phyloP scores from a whole-genome alignment of 2,888 invertebrate genomes.

The Sylvicola fuscatus region DNA sequence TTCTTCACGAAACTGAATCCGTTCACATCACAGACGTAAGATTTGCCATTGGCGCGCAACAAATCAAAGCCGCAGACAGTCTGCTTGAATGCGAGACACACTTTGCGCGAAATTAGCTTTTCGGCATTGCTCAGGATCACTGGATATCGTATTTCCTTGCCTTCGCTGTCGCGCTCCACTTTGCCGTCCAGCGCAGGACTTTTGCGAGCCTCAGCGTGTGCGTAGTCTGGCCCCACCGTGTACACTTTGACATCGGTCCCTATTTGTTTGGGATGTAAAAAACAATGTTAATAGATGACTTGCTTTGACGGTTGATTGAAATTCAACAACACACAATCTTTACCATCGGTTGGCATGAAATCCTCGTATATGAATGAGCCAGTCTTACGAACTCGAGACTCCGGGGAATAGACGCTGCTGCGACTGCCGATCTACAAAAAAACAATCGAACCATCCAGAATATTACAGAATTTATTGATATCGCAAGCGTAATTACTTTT shows the following conservation, averaged over 20 bases:
- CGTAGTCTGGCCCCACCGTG: constrained; percentile 98
- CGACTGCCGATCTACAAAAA: constrained; percentile 73
- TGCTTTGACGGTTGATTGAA: too few relatives aligned
- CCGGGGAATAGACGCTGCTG: constrained; percentile 95
- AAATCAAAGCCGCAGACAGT: constrained; percentile 99
- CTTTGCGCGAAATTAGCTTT: constrained; percentile 93
- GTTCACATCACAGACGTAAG: constrained; percentile 98
- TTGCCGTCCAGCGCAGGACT: constrained; percentile 97
- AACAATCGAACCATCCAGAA: neutral
- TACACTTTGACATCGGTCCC: constrained; percentile 65
- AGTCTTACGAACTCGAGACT: constrained; percentile 86
- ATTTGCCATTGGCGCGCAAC: constrained; percentile 91
- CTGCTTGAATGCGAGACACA: constrained; percentile 91
- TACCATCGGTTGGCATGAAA: constrained; percentile 99
- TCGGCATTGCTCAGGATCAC: constrained; percentile 94
- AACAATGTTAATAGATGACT: too few relatives aligned
- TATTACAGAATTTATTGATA: neutral
- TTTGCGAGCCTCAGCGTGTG: constrained; percentile 97
- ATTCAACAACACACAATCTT: constrained; percentile 13
- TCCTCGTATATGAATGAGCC: constrained; percentile 99
- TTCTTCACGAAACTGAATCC: constrained; percentile 99
- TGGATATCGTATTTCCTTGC: constrained; percentile 95
- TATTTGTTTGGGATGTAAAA: constrained; percentile 1
- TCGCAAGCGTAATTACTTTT: constrained; percentile 43
- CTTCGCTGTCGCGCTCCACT: constrained; percentile 94